phyloP scores from a whole-genome alignment of 1,140 invertebrate species.

The Mya arenaria region DNA sequence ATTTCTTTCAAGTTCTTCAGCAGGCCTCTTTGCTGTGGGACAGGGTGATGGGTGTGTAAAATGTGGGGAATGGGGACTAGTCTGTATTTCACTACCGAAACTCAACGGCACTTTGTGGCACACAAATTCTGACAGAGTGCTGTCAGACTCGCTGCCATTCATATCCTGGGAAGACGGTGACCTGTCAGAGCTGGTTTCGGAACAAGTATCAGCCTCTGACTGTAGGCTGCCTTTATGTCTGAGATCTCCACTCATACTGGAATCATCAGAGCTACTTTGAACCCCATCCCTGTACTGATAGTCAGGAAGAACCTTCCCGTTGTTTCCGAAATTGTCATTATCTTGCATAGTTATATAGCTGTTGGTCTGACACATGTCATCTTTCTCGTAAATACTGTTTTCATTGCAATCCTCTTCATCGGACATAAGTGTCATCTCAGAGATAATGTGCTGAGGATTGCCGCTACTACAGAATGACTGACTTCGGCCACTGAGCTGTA shows the following conservation, averaged over 20 bases:
- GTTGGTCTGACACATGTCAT: constrained; percentile 9
- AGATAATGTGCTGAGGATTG: constrained; percentile 53
- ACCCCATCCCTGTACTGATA: constrained; percentile 46
- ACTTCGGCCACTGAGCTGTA: constrained; percentile 54
- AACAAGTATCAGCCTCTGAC: neutral
- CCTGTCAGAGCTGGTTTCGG: constrained; percentile 5
- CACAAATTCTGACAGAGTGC: constrained; percentile 19
- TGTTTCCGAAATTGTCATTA: neutral
- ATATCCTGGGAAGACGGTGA: constrained; percentile 7
- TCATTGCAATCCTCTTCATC: constrained; percentile 38
- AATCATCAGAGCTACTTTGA: constrained; percentile 48
- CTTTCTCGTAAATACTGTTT: constrained; percentile 1
- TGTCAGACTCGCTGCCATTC: constrained; percentile 31
- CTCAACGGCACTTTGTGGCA: neutral
- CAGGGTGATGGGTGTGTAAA: constrained; percentile 9
- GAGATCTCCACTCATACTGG: constrained; percentile 45
- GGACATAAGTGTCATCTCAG: constrained; percentile 32
- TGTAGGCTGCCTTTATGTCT: constrained; percentile 30
- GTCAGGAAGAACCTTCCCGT: constrained; percentile 11
- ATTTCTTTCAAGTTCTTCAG: constrained; percentile 7
- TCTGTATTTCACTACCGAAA: constrained; percentile 17
- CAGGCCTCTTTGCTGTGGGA: neutral
- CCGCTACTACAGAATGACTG: constrained; percentile 60
- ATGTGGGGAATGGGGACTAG: neutral
- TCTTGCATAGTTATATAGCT: constrained; percentile 49